phyloP scores from a whole-genome alignment of 2,888 invertebrate species.

The Ennomos erosarius region DNA sequence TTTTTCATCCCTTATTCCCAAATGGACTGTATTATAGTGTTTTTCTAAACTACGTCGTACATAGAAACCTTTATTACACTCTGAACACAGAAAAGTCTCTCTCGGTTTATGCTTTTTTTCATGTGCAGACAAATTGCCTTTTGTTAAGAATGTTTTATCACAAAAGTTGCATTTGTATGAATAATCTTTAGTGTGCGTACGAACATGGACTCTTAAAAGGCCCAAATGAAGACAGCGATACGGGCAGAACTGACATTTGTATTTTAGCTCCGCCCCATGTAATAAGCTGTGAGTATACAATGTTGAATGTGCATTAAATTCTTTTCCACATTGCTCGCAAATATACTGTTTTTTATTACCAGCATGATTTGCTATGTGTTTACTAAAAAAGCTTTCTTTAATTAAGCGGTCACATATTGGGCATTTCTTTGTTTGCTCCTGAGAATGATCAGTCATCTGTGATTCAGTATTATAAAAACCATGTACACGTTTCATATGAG shows the following conservation, averaged over 20 bases:
- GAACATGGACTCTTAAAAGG: slow-evolving; percentile 53
- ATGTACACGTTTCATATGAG: slow-evolving; percentile 44
- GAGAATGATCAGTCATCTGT: background rate
- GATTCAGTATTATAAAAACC: no score
- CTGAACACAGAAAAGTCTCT: slow-evolving; percentile 40
- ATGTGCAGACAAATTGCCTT: slow-evolving; percentile 55
- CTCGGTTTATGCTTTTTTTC: slow-evolving; percentile 39
- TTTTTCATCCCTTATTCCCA: slow-evolving; percentile 42
- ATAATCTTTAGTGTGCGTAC: slow-evolving; percentile 56
- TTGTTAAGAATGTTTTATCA: slow-evolving; percentile 51
- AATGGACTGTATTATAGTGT: slow-evolving; percentile 47
- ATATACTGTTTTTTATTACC: slow-evolving; percentile 41
- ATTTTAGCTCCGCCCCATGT: slow-evolving; percentile 52
- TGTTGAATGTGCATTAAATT: slow-evolving; percentile 45
- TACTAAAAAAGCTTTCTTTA: slow-evolving; percentile 39
- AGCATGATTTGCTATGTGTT: slow-evolving; percentile 45
- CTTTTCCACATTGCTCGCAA: slow-evolving; percentile 57
- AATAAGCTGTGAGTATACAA: slow-evolving; percentile 52
- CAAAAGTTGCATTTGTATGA: slow-evolving; percentile 55
- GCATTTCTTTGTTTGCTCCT: slow-evolving; percentile 31
- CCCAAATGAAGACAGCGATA: slow-evolving; percentile 53
- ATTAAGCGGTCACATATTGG: slow-evolving; percentile 45
- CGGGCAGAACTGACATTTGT: slow-evolving; percentile 57
- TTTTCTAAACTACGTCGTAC: slow-evolving; percentile 41
- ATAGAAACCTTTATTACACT: slow-evolving; percentile 45